Conservation (phyloP, 2,797 vertebrate genomes). For the Heteromormyrus szaboi region DNA sequence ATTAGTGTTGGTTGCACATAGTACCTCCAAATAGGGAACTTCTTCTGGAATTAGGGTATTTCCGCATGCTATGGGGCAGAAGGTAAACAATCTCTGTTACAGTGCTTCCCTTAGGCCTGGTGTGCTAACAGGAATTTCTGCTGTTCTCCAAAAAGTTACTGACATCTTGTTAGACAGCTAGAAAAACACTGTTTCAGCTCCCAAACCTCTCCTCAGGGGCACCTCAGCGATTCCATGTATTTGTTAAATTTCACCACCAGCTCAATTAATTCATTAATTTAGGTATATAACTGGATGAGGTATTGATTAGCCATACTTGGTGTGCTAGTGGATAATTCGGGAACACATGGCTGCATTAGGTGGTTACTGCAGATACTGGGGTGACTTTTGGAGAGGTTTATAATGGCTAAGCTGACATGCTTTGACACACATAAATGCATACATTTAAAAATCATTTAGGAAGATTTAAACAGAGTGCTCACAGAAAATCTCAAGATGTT, state of each 20-base stretch:
- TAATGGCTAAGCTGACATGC: neutral
- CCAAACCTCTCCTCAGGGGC: neutral
- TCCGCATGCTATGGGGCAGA: constrained; percentile 48
- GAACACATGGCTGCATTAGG: neutral
- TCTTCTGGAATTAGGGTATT: constrained; percentile 46
- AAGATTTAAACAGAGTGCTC: neutral
- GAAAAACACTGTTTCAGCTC: neutral
- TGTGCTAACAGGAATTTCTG: neutral
- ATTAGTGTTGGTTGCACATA: constrained; percentile 33
- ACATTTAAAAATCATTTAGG: neutral
- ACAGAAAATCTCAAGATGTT: neutral
- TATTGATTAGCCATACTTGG: neutral
- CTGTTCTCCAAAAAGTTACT: neutral
- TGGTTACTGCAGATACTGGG: neutral
- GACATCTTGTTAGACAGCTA: neutral
- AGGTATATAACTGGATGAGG: neutral
- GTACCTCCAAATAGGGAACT: constrained; percentile 65
- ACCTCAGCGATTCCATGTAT: neutral
- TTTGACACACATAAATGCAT: neutral
- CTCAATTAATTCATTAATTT: neutral
- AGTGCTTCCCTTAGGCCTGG: neutral
- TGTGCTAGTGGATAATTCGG: neutral
- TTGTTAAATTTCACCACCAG: neutral
- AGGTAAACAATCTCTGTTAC: neutral
- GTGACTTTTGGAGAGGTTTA: neutral